Percentiles rank a stretch among this genome's conserved stretches.
These are phyloP conservation scores for Gadopsis marmoratus DNA, from an alignment of 2,797 vertebrate genomes.

Conservation along the genomic window DNA sequence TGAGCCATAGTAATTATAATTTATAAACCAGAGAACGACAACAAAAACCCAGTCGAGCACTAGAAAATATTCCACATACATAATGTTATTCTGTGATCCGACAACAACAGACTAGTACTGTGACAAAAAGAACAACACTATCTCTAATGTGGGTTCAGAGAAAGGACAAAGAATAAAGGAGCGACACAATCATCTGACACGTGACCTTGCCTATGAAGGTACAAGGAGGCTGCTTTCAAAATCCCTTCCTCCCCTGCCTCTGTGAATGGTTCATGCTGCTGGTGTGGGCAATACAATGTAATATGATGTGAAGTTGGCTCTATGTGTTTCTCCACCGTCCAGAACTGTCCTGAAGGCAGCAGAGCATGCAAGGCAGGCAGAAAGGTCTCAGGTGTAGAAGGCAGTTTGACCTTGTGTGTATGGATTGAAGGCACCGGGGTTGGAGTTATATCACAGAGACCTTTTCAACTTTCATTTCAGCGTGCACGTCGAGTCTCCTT, in stretches of 20 bases:
- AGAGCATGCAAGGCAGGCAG: slow-evolving; percentile 50
- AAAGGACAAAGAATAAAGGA: slow-evolving; percentile 39
- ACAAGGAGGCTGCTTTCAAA: slow-evolving; percentile 32
- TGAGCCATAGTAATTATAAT: background rate
- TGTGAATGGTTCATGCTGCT: slow-evolving; percentile 38
- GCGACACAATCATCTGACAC: slow-evolving; percentile 17
- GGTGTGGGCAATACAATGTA: slow-evolving; percentile 28
- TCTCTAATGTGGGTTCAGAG: slow-evolving; percentile 28
- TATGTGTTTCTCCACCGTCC: slow-evolving; percentile 39
- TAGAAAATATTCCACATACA: background rate
- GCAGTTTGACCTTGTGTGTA: slow-evolving; percentile 59
- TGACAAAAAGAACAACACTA: slow-evolving; percentile 9
- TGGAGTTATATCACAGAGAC: slow-evolving; percentile 2
- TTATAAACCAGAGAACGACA: slow-evolving; percentile 9
- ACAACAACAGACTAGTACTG: background rate
- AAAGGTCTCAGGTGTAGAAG: slow-evolving; percentile 59
- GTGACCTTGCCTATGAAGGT: slow-evolving; percentile 26
- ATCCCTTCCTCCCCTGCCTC: slow-evolving; percentile 12
- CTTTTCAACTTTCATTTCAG: slow-evolving; percentile 19
- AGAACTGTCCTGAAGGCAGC: slow-evolving; percentile 62
- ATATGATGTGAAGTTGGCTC: slow-evolving; percentile 67
- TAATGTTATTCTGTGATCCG: background rate
- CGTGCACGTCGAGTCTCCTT: slow-evolving; percentile 4
- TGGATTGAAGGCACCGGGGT: background rate
- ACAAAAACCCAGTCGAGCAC: background rate